Conservation (phyloP, 2,113 vertebrate genomes). For the Phylloscopus trochilus region DNA sequence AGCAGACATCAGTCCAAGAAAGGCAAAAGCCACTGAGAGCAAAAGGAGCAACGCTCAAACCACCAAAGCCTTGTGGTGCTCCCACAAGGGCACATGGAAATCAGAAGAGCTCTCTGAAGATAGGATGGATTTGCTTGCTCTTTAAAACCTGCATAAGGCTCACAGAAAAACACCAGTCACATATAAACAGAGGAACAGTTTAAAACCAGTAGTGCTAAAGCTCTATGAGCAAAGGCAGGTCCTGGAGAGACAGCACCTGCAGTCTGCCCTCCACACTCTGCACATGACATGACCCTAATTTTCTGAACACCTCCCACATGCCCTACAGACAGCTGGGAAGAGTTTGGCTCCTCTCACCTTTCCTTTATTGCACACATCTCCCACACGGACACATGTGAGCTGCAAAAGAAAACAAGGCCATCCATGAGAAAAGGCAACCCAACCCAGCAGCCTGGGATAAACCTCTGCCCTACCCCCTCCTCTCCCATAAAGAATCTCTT, state of each 20-base stretch:
- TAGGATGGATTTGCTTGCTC: background rate
- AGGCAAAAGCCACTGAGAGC: background rate
- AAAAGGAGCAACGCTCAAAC: background rate
- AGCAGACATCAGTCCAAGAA: background rate
- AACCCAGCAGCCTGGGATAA: background rate
- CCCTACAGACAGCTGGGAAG: background rate
- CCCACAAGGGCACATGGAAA: background rate
- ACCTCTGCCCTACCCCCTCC: background rate
- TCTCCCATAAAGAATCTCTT: background rate
- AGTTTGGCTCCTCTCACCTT: conserved; percentile 76
- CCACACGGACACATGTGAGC: conserved; percentile 93
- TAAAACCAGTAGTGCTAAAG: background rate
- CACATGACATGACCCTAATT: background rate
- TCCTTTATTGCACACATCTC: conserved; percentile 94
- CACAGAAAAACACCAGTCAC: background rate
- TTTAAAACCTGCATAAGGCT: background rate
- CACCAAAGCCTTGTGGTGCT: background rate
- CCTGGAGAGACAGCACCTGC: background rate
- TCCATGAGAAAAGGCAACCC: background rate
- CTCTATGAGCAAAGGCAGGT: background rate
- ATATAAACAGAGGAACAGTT: background rate
- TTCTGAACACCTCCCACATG: background rate
- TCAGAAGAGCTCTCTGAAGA: background rate
- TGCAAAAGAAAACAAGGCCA: conserved; percentile 65
- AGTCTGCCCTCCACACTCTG: background rate